A percentile compares a stretch with the other conserved stretches of the same genome.
These are phyloP conservation scores for Cecidostiba fungosa DNA, from an alignment of 2,888 invertebrate species.

Conservation along the genomic window DNA sequence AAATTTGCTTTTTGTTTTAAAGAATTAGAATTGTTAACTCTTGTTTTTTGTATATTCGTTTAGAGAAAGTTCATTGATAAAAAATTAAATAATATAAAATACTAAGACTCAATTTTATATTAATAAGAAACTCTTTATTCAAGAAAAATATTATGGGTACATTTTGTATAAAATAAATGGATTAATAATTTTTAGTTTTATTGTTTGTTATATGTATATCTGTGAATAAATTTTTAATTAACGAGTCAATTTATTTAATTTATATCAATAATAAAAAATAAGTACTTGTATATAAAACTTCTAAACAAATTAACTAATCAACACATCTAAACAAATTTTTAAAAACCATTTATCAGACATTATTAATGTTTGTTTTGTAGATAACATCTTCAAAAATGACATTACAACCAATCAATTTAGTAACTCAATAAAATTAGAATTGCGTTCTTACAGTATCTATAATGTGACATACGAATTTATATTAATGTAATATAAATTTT, in stretches of 20 bases:
- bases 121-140: neutral
- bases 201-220: neutral
- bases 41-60: no score
- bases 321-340: neutral
- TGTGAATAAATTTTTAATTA: neutral
- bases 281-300: no score
- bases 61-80: no score
- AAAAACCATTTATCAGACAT: neutral
- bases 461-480: no score
- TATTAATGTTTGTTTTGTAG: neutral
- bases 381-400: no score
- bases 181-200: neutral
- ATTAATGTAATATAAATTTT: no score
- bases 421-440: no score
- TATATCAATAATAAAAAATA: no score
- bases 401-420: no score
- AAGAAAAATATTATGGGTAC: constrained; percentile 1
- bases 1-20: neutral
- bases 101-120: neutral
- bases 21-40: neutral
- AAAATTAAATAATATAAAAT: neutral
- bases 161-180: neutral
- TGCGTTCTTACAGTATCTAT: no score
- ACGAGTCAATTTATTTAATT: no score
- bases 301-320: no score